A percentile compares a stretch with the other conserved stretches of the same genome.
Conservation (phyloP, 1,140 invertebrate species). For the Drosophila repleta region DNA sequence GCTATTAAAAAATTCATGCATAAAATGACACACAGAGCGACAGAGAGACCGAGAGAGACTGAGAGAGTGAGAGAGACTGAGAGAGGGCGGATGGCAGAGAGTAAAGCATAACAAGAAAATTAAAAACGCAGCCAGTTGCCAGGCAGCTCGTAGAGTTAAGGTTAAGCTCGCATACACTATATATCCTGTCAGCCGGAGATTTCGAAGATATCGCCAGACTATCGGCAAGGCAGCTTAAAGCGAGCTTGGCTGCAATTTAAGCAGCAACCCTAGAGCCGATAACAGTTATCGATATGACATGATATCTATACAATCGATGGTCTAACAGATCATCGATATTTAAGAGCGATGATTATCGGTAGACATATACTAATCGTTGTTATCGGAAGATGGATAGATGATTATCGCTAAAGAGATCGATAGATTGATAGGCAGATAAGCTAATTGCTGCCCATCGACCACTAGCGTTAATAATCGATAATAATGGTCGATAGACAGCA, state of each 20-base stretch:
- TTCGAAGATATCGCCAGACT: not conserved
- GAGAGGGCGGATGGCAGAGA: not conserved
- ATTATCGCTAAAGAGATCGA: too few relatives aligned
- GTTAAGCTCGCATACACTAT: not conserved
- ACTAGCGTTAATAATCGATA: too few relatives aligned
- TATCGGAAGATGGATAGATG: too few relatives aligned
- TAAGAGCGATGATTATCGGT: too few relatives aligned
- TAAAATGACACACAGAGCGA: constrained; percentile 72
- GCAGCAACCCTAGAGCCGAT: too few relatives aligned
- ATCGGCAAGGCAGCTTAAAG: not conserved
- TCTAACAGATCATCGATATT: too few relatives aligned
- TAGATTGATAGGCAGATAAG: too few relatives aligned
- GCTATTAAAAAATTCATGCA: constrained; percentile 82
- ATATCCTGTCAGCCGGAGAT: not conserved
- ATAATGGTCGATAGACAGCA: too few relatives aligned
- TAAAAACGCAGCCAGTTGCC: constrained; percentile 56
- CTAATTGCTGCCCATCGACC: too few relatives aligned
- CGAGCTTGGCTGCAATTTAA: too few relatives aligned
- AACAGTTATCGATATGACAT: not conserved
- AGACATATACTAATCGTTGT: too few relatives aligned
- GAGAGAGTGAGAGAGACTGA: not conserved
- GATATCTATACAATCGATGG: too few relatives aligned
- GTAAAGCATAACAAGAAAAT: constrained; percentile 55
- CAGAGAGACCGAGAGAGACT: constrained; percentile 11
- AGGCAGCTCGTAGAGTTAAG: not conserved